These are phyloP conservation scores for Phalangium opilio DNA, from an alignment of 2,888 invertebrate genomes.

Conservation along the genomic window DNA sequence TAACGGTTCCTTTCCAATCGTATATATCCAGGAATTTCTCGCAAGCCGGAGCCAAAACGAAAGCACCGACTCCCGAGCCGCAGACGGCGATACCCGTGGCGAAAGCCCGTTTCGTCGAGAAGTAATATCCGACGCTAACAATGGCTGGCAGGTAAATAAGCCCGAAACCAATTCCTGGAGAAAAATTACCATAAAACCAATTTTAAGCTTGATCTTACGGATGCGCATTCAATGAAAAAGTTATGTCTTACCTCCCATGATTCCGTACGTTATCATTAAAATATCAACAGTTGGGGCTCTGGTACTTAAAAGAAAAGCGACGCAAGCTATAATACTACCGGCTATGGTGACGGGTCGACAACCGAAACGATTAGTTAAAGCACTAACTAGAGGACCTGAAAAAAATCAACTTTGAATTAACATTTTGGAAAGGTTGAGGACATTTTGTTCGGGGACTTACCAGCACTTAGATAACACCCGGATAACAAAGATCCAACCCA, in stretches of 20 bases:
- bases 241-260: constrained; percentile 33
- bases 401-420: too few relatives aligned
- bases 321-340: constrained; percentile 68
- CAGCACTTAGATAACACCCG: constrained; percentile 87
- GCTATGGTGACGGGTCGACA: constrained; percentile 84
- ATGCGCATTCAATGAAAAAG: neutral
- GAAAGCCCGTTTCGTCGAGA: constrained; percentile 82
- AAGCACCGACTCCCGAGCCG: constrained; percentile 89
- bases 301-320: constrained; percentile 50
- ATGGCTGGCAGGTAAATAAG: constrained; percentile 91
- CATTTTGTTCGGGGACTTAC: too few relatives aligned
- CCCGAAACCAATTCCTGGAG: constrained; percentile 73
- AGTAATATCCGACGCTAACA: constrained; percentile 92
- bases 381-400: constrained; percentile 52
- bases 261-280: constrained; percentile 36
- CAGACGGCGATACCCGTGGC: constrained; percentile 76
- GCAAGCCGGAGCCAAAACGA: constrained; percentile 84
- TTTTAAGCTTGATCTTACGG: too few relatives aligned
- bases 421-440: too few relatives aligned
- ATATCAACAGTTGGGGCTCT: constrained; percentile 33
- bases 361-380: constrained; percentile 88
- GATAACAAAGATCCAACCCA: constrained; percentile 90
- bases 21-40: constrained; percentile 57
- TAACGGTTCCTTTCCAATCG: constrained; percentile 76
- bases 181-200: neutral